Conservation (phyloP, 2,113 vertebrate species). For the Indri indri region DNA sequence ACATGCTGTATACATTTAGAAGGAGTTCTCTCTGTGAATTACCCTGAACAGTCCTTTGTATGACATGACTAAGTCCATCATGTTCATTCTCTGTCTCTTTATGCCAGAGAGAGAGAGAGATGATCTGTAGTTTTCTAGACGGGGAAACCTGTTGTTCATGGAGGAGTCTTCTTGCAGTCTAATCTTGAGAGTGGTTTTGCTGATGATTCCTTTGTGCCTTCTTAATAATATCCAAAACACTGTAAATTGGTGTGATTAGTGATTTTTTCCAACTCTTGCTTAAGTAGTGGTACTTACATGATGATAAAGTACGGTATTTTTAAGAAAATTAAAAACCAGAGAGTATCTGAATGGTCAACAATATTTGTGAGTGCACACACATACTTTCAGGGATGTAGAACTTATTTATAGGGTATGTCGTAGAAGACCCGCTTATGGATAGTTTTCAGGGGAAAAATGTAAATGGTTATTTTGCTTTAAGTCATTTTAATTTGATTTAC, state of each 20-base stretch:
- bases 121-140: neutral
- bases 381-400: neutral
- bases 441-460: constrained; percentile 30
- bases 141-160: neutral
- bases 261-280: neutral
- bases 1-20: fast-evolving
- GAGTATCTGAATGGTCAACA: neutral
- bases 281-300: neutral
- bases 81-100: neutral
- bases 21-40: neutral
- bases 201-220: neutral
- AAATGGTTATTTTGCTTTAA: constrained; percentile 47
- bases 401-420: neutral
- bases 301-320: neutral
- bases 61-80: neutral
- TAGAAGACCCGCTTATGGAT: neutral
- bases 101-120: neutral
- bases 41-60: neutral
- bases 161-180: neutral
- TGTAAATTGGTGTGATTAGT: neutral
- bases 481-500: constrained; percentile 56
- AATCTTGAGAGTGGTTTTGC: neutral
- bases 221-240: neutral
- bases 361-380: fast-evolving
- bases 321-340: neutral